Evolutionary conservation across 2,797 vertebrate genomes (phyloP), one percentile per base, ranked within the genome.

Genomic region (Parauchenoglanis ngamensis): DNA sequence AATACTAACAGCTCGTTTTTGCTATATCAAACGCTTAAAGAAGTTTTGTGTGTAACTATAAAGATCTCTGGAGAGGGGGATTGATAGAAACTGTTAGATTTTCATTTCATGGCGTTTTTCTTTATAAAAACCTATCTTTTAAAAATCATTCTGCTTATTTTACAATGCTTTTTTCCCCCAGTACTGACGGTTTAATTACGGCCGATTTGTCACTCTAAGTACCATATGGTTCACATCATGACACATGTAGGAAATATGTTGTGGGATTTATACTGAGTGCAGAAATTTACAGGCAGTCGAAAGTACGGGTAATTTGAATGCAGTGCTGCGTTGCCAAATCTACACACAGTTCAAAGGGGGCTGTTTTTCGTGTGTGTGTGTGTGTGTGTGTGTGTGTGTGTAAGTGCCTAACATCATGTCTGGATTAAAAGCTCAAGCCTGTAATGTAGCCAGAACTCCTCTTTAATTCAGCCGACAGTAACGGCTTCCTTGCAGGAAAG

Each of bases 341-440:
- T 46, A 67, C 79, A 63, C 57, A 10, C 44, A 21, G 25, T 68
- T 68, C 63, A 83, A 83, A 21, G 7, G 17, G 23, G 35, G 7
- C 61, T 7, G 63, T 68, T 67, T 67, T 44, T 31, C 25, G 49
- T 57, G 31, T n/a, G 49, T 5, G 31, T 21, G n/a, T 12, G 61
- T 31, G 12, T 28, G 75, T 31, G 31, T 46, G 23, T 44, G 7
- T 23, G 17, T 59, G 28, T 44, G 78, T 17, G 49, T 19, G 31
- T 21, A 3, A 0, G 68, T 12, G 40, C 8, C n/a, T 65, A 77
- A 65, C 54, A 75, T n/a, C 56, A 52, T 31, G 75, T 54, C 83
- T 57, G 67, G 52, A 84, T 84, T 70, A 84, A 84, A 73, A 72
- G 52, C 83, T 52, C 56, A 49, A 63, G 35, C 19, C 73, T 78